Evolutionary conservation across 2,888 invertebrate genomes (phyloP).

Genomic region (Calliopum simillimum): DNA sequence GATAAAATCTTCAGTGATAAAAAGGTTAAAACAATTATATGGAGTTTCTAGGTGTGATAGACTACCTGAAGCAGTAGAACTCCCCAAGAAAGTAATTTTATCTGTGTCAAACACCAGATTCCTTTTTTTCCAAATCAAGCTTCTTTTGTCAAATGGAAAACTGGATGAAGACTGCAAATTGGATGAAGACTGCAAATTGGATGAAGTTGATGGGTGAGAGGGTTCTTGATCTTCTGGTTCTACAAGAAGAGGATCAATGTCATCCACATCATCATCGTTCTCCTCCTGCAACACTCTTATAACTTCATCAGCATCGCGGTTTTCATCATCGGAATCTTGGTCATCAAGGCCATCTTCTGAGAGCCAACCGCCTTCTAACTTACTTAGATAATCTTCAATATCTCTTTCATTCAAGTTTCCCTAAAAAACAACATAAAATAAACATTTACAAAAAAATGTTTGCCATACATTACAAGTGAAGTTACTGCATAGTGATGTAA

Average conservation of each 20-base stretch:
- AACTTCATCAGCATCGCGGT: constrained; percentile 1
- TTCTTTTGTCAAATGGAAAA: constrained; percentile 30
- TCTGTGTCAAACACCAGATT: constrained; percentile 24
- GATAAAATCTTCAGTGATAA: too few relatives aligned
- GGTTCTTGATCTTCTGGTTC: not conserved
- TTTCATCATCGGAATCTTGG: constrained; percentile 10
- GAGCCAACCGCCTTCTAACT: not conserved
- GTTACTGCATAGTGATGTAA: too few relatives aligned
- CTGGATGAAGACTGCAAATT: constrained; percentile 4
- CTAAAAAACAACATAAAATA: constrained; percentile 13
- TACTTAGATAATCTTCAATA: constrained; percentile 1
- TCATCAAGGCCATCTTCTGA: constrained; percentile 27
- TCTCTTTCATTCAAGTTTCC: constrained; percentile 20
- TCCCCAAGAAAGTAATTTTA: constrained; percentile 16
- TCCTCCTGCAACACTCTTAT: constrained; percentile 8
- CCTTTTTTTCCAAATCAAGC: constrained; percentile 13
- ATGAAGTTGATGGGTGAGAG: not conserved
- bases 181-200: not conserved
- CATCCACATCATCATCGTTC: not conserved
- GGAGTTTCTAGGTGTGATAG: constrained; percentile 19
- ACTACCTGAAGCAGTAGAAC: constrained; percentile 6
- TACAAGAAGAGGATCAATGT: not conserved
- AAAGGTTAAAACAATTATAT: constrained; percentile 28
- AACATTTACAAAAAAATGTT: too few relatives aligned
- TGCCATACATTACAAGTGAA: too few relatives aligned